Conservation (phyloP, 2,797 vertebrate genomes). For the Sebastes umbrosus region DNA sequence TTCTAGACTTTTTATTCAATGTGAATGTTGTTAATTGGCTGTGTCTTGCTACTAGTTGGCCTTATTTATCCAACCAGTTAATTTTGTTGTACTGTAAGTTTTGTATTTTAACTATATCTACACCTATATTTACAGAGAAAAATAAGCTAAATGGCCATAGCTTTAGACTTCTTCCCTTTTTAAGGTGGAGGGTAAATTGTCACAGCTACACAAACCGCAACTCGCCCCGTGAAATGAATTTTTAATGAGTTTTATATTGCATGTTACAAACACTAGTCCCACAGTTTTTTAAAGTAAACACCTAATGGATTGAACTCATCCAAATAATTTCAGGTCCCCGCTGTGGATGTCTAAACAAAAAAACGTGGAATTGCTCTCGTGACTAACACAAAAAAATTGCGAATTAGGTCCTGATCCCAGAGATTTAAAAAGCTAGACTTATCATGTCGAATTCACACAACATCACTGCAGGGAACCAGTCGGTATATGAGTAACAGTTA, state of each 20-base stretch:
- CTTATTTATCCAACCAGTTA: neutral
- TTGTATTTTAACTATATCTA: neutral
- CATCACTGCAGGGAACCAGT: conserved; percentile 19
- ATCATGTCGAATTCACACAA: conserved; percentile 27
- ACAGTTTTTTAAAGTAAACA: conserved; percentile 41
- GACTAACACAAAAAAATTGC: conserved; percentile 22
- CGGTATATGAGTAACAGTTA: neutral
- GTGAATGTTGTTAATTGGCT: neutral
- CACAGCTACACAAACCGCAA: conserved; percentile 22
- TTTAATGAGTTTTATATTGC: conserved; percentile 71
- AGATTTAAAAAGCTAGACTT: conserved; percentile 34
- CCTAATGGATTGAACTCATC: conserved; percentile 41
- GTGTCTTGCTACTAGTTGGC: neutral
- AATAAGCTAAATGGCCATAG: neutral
- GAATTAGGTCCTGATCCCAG: conserved; percentile 21
- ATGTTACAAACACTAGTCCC: conserved; percentile 27
- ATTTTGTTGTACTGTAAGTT: neutral
- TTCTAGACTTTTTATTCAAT: neutral
- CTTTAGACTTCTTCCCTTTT: conserved; percentile 25
- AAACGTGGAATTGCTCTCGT: conserved; percentile 20
- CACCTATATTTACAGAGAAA: neutral
- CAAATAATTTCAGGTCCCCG: conserved; percentile 44
- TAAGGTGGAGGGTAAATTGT: conserved; percentile 52
- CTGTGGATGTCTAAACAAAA: conserved; percentile 27
- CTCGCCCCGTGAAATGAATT: conserved; percentile 55